Evolutionary conservation across 1,140 invertebrate species (phyloP).

Genomic region (Drosophila trapezifrons): DNA sequence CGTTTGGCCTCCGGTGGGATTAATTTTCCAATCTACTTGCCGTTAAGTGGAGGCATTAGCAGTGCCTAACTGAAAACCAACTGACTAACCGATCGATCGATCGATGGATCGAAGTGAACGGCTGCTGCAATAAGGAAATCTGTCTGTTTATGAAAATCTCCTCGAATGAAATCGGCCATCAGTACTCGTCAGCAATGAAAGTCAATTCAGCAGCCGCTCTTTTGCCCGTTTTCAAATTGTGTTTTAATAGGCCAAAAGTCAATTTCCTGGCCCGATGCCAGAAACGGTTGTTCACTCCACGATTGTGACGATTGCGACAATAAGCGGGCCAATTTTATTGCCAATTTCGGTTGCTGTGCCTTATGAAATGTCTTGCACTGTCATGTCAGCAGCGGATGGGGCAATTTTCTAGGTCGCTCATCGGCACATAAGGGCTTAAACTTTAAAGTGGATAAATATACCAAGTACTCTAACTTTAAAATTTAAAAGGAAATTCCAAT

Average conservation of each 20-base stretch:
- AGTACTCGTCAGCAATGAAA: constrained; percentile 7
- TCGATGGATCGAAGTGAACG: constrained; percentile 41
- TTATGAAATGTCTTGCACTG: constrained; percentile 56
- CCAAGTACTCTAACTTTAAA: no score
- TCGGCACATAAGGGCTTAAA: neutral
- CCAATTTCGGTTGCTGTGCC: constrained; percentile 40
- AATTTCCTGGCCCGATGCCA: constrained; percentile 66
- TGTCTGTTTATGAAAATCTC: constrained; percentile 34
- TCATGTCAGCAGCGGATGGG: constrained; percentile 2
- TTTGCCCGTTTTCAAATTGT: constrained; percentile 43
- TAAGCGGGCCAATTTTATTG: constrained; percentile 57
- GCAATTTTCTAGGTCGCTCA: constrained; percentile 66
- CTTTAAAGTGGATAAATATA: no score
- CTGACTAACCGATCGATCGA: constrained; percentile 27
- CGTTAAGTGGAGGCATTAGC: constrained; percentile 38
- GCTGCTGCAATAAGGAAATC: constrained; percentile 68
- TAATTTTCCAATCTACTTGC: constrained; percentile 31
- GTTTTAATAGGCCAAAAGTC: constrained; percentile 59
- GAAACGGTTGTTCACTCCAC: constrained; percentile 40
- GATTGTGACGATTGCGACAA: constrained; percentile 28
- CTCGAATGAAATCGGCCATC: constrained; percentile 33
- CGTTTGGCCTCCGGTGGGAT: constrained; percentile 35
- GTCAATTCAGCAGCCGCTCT: constrained; percentile 34
- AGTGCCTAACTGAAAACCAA: constrained; percentile 33
- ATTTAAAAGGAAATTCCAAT: no score